phyloP scores from a whole-genome alignment of 2,113 vertebrate species.

The Smithornis capensis region DNA sequence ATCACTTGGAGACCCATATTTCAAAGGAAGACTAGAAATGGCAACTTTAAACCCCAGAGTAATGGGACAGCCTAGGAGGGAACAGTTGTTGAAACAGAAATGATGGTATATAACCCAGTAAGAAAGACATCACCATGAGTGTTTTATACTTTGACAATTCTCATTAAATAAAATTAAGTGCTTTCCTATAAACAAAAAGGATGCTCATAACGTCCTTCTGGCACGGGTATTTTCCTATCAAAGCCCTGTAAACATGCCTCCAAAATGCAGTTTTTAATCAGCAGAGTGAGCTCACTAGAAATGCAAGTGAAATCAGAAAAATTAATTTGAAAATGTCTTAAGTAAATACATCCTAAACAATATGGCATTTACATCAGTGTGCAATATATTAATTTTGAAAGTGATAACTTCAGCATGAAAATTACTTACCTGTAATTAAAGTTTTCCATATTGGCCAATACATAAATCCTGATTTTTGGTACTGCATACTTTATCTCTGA shows the following conservation, averaged over 20 bases:
- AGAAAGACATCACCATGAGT: constrained; percentile 63
- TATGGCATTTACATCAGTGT: constrained; percentile 57
- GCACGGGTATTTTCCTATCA: constrained; percentile 56
- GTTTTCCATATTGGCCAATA: constrained; percentile 60
- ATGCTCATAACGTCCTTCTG: constrained; percentile 52
- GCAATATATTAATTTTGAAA: constrained; percentile 50
- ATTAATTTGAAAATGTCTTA: constrained; percentile 20
- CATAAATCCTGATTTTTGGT: constrained; percentile 71
- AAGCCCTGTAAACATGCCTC: constrained; percentile 43
- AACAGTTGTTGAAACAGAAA: constrained; percentile 31
- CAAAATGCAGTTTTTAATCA: constrained; percentile 16
- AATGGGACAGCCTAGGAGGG: not conserved
- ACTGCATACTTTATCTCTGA: constrained; percentile 75
- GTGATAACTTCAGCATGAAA: constrained; percentile 16
- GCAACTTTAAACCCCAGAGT: constrained; percentile 47
- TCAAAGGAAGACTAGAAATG: constrained; percentile 62
- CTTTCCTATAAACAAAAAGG: constrained; percentile 69
- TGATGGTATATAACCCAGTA: constrained; percentile 63
- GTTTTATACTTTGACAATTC: constrained; percentile 57
- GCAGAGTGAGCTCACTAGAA: constrained; percentile 40
- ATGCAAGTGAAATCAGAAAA: constrained; percentile 32
- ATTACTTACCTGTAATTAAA: constrained; percentile 70
- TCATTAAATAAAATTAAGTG: constrained; percentile 73
- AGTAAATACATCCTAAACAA: constrained; percentile 61
- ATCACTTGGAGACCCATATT: constrained; percentile 20